These are phyloP conservation scores for Corythornis cristatus DNA, from an alignment of 2,113 vertebrate genomes.

Conservation along the genomic window DNA sequence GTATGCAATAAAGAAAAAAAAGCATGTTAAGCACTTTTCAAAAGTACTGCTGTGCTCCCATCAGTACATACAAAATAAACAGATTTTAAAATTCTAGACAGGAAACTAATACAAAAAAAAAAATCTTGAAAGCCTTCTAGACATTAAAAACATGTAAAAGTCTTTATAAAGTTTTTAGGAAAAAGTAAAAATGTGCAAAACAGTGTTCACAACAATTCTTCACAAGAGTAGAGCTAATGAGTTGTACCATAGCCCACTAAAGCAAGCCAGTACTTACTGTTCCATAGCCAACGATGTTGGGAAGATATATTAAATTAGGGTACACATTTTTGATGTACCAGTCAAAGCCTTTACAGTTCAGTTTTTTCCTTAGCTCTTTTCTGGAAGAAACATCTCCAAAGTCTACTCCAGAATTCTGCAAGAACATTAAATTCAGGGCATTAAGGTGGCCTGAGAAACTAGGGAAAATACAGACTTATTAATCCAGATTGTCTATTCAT, in stretches of 20 bases:
- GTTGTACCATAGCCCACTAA: neutral
- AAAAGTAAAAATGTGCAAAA: neutral
- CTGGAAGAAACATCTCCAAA: conserved; percentile 65
- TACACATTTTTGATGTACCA: conserved; percentile 69
- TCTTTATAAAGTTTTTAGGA: neutral
- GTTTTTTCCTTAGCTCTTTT: conserved; percentile 33
- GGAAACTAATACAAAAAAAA: neutral
- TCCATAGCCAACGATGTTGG: conserved; percentile 20
- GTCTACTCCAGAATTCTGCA: conserved; percentile 52
- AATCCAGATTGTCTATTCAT: neutral
- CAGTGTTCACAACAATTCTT: neutral
- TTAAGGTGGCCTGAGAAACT: neutral
- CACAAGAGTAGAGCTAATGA: neutral
- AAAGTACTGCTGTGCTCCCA: neutral
- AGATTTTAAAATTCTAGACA: neutral
- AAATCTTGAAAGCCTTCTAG: neutral
- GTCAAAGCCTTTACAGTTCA: conserved; percentile 67
- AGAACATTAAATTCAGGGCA: neutral
- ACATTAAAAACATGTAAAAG: neutral
- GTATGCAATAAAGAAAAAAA: neutral
- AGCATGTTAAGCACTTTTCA: neutral
- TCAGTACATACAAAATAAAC: neutral
- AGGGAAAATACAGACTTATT: neutral
- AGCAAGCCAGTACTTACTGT: neutral
- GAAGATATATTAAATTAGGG: conserved; percentile 16